Evolutionary conservation across 1,140 invertebrate species (phyloP), one percentile per base, ranked within the genome.

Genomic region (Drosophila sucinea): DNA sequence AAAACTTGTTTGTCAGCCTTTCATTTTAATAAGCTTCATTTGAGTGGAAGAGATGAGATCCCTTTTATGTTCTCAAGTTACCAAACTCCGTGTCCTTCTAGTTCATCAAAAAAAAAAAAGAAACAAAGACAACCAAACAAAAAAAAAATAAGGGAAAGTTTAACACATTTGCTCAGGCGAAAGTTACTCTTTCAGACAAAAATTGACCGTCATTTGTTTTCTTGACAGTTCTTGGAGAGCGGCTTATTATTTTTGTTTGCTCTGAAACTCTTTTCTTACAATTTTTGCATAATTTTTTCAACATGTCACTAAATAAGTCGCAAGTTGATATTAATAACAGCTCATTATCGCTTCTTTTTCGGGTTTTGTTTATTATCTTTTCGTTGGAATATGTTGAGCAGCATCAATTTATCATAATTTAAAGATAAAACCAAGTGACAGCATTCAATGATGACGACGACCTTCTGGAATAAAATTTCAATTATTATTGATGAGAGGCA

Each of bases 141-240:
- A 63, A 64, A 57, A 71, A 69, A 75, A 86, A 74, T 33, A 35
- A 60, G 51, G 61, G 83, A 3, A 58, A 35, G 33, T 35, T 58
- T 79, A 86, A 72, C 75, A 85, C 82, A 85, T 79, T 85, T 79
- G 74, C 78, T 68, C 56, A 61, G 35, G 27, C 56, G 32, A 60
- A 56, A 62, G 44, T 25, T 51, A 51, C 44, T 51, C 44, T 27
- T 51, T 51, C 6, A 25, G 23, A 7, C 44, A 23, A 61, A 54
- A 67, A 89, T 79, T 83, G 76, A 86, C 83, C 83, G 83, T 87
- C 83, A 86, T 86, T 86, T 86, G 83, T 86, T 87, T 87, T 87
- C 77, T 79, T 83, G 83, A 87, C 83, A 86, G 79, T 86, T 82
- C 70, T 82, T 72, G 85, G 85, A 86, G 81, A 77, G 83, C 72